phyloP scores from a whole-genome alignment of 2,113 vertebrate species.

The Scomber japonicus region DNA sequence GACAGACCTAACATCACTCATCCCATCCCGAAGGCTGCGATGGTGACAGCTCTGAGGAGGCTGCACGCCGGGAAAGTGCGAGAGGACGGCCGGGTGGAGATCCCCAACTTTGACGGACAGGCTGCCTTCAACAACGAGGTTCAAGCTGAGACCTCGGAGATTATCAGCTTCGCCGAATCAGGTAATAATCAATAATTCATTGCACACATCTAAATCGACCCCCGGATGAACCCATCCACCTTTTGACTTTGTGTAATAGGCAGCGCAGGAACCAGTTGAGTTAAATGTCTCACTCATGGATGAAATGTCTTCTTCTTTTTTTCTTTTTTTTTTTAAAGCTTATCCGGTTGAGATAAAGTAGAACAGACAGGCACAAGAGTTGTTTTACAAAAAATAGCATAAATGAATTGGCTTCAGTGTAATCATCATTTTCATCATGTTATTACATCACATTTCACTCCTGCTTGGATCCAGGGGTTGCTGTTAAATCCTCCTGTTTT shows the following conservation, averaged over 20 bases:
- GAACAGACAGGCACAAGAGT: not conserved
- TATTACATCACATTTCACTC: slow-evolving; percentile 23
- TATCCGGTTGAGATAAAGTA: not conserved
- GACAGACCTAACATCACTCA: slow-evolving; percentile 97
- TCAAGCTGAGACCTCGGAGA: slow-evolving; percentile 92
- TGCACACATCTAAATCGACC: slow-evolving; percentile 31
- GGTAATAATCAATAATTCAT: slow-evolving; percentile 82
- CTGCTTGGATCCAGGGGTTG: slow-evolving; percentile 17
- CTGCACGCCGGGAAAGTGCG: slow-evolving; percentile 95
- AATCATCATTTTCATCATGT: slow-evolving; percentile 32
- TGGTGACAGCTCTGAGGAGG: slow-evolving; percentile 96
- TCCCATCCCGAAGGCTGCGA: slow-evolving; percentile 94
- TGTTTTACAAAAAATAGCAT: not conserved
- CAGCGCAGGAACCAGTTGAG: not conserved
- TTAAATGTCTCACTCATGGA: not conserved
- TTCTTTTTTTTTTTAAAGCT: not conserved
- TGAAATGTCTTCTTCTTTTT: not conserved
- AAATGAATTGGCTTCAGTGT: slow-evolving; percentile 17
- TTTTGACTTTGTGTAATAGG: slow-evolving; percentile 15
- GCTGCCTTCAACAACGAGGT: slow-evolving; percentile 89
- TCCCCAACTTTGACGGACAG: slow-evolving; percentile 94
- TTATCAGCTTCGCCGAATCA: slow-evolving; percentile 98
- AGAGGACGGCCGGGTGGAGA: slow-evolving; percentile 95
- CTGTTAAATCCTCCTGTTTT: slow-evolving; percentile 46
- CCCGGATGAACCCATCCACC: slow-evolving; percentile 47